phyloP scores from a whole-genome alignment of 2,797 vertebrate species.

The Ciconia nigra region DNA sequence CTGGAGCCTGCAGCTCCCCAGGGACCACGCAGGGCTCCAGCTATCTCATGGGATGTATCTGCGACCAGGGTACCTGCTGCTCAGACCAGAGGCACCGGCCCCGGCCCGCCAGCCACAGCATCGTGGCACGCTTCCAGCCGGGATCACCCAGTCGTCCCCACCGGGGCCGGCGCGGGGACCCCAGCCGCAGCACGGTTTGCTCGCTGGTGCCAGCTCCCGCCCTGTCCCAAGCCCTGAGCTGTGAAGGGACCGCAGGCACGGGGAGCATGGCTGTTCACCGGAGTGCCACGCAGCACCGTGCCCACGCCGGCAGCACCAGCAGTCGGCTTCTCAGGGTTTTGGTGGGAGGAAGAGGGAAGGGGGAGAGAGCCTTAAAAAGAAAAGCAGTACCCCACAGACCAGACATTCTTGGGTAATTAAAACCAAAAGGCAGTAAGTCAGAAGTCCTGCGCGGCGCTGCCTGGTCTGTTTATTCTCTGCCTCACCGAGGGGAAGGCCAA shows the following conservation, averaged over 20 bases:
- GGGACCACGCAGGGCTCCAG: rapidly evolving
- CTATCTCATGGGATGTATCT: not conserved
- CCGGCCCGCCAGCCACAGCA: rapidly evolving
- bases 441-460: not conserved
- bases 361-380: not conserved
- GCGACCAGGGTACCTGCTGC: not conserved
- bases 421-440: conserved; percentile 23
- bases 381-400: conserved; percentile 14
- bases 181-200: not conserved
- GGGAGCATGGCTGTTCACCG: rapidly evolving
- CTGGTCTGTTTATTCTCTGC: conserved; percentile 38
- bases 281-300: rapidly evolving
- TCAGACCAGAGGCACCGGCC: not conserved
- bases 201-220: rapidly evolving
- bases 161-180: rapidly evolving
- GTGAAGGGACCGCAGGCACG: rapidly evolving
- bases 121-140: rapidly evolving
- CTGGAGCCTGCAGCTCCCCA: not conserved
- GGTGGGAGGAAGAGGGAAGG: not conserved
- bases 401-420: conserved; percentile 63
- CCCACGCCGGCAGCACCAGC: rapidly evolving
- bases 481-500: not conserved
- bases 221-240: not conserved
- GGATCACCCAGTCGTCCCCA: rapidly evolving
- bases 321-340: not conserved